Conservation (phyloP, 2,113 vertebrate species). For the Solea solea region DNA sequence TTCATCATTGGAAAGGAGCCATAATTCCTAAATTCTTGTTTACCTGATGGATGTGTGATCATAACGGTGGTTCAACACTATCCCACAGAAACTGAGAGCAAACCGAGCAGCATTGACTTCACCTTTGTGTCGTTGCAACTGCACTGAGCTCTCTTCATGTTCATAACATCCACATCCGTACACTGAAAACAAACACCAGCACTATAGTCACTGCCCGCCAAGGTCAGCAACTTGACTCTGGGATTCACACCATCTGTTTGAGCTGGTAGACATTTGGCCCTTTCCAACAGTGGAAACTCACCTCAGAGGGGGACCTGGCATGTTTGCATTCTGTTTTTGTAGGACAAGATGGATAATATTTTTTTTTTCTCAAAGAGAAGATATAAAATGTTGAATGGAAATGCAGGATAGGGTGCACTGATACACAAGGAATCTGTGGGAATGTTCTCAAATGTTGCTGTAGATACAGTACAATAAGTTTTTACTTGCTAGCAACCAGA, state of each 20-base stretch:
- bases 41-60: too few species aligned
- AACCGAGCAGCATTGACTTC: constrained; percentile 11
- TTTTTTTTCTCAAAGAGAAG: constrained; percentile 16
- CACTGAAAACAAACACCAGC: constrained; percentile 35
- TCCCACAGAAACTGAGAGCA: too few species aligned
- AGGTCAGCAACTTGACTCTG: constrained; percentile 59
- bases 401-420: background rate
- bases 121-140: constrained; percentile 35
- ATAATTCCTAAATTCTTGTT: too few species aligned
- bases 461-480: background rate
- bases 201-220: constrained; percentile 19
- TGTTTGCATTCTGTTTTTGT: constrained; percentile 52
- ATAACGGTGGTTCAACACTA: too few species aligned
- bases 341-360: constrained; percentile 29
- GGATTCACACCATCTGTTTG: constrained; percentile 77
- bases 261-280: constrained; percentile 74
- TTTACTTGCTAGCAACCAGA: constrained; percentile 49
- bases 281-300: constrained; percentile 51
- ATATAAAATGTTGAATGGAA: constrained; percentile 8
- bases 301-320: constrained; percentile 28
- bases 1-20: too few species aligned
- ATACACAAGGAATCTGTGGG: background rate
- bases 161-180: constrained; percentile 35
- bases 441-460: background rate
- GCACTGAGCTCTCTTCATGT: constrained; percentile 33